phyloP scores from a whole-genome alignment of 37 sponge, comb jelly and placozoan genomes.

The Bolinopsis microptera region DNA sequence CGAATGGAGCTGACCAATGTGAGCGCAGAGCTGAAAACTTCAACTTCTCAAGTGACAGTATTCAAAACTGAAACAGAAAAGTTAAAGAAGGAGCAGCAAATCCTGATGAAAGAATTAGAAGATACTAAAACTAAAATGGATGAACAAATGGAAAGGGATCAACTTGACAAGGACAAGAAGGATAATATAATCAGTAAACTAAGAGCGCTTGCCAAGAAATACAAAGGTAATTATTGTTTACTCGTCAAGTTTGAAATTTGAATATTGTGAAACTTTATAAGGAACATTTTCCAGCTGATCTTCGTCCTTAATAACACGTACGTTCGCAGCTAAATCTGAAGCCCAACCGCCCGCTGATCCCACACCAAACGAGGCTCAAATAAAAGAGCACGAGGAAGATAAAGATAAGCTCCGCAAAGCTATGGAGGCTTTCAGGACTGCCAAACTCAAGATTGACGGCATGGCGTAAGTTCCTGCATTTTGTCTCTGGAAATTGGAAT shows the following conservation, averaged over 20 bases:
- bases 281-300: too few relatives aligned
- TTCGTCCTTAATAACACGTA: too few relatives aligned
- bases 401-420: neutral
- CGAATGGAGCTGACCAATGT: slow-evolving; percentile 44
- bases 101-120: neutral
- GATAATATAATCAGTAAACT: slow-evolving; percentile 5
- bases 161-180: neutral
- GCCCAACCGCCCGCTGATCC: neutral
- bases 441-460: neutral
- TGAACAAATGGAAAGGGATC: neutral
- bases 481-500: neutral
- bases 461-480: neutral
- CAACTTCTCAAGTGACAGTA: neutral
- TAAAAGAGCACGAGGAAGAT: neutral
- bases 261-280: too few relatives aligned
- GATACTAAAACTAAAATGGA: neutral
- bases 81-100: neutral
- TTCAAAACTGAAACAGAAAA: neutral
- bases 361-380: too few relatives aligned
- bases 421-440: neutral
- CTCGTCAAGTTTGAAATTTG: too few relatives aligned
- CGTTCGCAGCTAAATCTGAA: neutral
- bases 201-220: neutral
- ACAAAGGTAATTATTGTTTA: slow-evolving; percentile 2
- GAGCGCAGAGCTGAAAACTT: slow-evolving; percentile 24